Evolutionary conservation across 2,113 vertebrate species (phyloP).

Genomic region (Gracilinanus agilis): DNA sequence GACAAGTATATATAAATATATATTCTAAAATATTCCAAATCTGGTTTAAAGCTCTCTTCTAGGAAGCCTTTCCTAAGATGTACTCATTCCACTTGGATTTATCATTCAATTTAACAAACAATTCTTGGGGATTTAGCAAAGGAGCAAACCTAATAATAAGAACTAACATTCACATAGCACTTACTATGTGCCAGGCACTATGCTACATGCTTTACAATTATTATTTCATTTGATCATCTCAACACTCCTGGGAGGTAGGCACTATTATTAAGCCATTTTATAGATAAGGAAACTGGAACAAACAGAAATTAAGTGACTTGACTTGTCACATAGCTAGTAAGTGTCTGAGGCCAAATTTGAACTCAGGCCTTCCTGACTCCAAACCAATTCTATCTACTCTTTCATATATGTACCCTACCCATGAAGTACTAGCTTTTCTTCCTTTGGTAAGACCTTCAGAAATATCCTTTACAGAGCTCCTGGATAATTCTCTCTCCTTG

Average conservation of each 20-base stretch:
- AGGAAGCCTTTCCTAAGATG: neutral
- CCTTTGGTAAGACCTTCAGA: neutral
- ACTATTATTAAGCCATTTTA: neutral
- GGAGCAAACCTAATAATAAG: neutral
- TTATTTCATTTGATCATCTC: neutral
- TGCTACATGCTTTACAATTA: neutral
- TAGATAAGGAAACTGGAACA: neutral
- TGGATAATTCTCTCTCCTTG: neutral
- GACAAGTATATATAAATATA: neutral
- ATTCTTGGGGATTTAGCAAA: neutral
- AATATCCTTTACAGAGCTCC: neutral
- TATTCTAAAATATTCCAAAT: neutral
- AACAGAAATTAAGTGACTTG: neutral
- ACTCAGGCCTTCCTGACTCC: neutral
- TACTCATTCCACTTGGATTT: neutral
- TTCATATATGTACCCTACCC: neutral
- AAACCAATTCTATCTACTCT: neutral
- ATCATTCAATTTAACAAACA: neutral
- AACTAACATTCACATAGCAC: too few species aligned
- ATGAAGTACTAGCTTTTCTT: neutral
- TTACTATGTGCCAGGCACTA: neutral
- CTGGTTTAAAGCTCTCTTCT: neutral
- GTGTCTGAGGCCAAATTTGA: neutral
- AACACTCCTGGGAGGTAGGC: neutral
- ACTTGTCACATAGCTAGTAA: neutral